A percentile compares a stretch with the other conserved stretches of the same genome.
Evolutionary conservation across 2,113 vertebrate species (phyloP).

Genomic region (Cyrtonyx montezumae): DNA sequence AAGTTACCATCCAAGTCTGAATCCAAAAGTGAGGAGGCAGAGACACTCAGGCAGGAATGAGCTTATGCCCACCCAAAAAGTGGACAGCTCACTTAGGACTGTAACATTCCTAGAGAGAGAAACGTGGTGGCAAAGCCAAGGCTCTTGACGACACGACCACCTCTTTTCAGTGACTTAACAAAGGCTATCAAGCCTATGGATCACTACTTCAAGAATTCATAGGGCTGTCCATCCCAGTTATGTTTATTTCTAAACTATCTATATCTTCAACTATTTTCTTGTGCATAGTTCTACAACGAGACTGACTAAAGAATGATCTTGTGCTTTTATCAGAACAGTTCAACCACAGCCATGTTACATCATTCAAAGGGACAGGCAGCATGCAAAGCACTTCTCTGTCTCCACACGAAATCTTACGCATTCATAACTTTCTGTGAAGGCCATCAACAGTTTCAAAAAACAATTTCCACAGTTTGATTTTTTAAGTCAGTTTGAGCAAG

Average conservation of each 20-base stretch:
- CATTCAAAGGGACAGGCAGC: neutral
- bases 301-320: neutral
- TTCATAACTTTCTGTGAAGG: neutral
- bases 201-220: neutral
- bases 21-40: neutral
- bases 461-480: neutral
- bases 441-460: neutral
- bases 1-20: neutral
- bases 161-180: neutral
- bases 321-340: neutral
- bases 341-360: neutral
- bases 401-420: neutral
- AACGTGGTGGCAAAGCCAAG: neutral
- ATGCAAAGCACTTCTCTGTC: neutral
- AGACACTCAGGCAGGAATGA: neutral
- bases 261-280: neutral
- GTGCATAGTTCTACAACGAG: neutral
- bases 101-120: neutral
- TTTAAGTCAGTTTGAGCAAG: slow-evolving; percentile 7
- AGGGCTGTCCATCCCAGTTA: neutral
- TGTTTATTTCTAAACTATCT: neutral
- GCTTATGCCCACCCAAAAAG: neutral
- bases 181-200: neutral
- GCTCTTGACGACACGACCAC: neutral
- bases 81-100: neutral